Percentiles rank a stretch among this genome's conserved stretches.
Evolutionary conservation across 2,113 vertebrate genomes (phyloP).

Genomic region (Andinoacara biseriatus): DNA sequence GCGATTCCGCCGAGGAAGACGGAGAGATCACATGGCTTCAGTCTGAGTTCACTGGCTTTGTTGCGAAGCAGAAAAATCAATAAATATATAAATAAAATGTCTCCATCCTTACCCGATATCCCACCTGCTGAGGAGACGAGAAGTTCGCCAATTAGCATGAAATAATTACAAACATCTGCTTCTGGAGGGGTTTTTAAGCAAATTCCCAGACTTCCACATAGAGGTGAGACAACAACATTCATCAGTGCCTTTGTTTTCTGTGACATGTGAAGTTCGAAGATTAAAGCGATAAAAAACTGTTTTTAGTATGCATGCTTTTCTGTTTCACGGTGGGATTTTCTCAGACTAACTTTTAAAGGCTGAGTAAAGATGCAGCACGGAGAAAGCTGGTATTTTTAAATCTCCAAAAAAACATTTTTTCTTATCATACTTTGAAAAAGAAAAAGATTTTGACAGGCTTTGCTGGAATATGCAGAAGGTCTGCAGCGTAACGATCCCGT

Average conservation of each 20-base stretch:
- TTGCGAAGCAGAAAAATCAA: constrained; percentile 14
- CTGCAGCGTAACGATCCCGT: constrained; percentile 5
- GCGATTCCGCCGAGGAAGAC: constrained; percentile 6
- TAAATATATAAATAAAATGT: not conserved
- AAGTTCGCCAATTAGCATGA: constrained; percentile 45
- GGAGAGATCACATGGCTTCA: constrained; percentile 4
- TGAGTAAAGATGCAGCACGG: not conserved
- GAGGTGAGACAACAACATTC: not conserved
- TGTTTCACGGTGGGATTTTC: not conserved
- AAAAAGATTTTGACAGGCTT: constrained; percentile 34
- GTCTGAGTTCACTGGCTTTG: constrained; percentile 26
- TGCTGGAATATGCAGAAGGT: constrained; percentile 6
- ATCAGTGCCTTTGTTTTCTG: not conserved
- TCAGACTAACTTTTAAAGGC: not conserved
- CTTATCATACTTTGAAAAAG: not conserved
- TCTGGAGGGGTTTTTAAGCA: constrained; percentile 36
- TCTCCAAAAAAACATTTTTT: constrained; percentile 37
- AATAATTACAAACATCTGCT: constrained; percentile 60
- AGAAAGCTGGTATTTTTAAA: not conserved
- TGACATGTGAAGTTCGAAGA: not conserved
- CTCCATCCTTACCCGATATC: constrained; percentile 18
- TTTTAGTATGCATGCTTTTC: not conserved
- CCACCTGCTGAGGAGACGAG: constrained; percentile 26
- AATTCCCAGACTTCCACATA: constrained; percentile 8
- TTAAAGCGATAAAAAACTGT: not conserved